Conservation (phyloP, 2,113 vertebrate species). For the Platichthys flesus region DNA sequence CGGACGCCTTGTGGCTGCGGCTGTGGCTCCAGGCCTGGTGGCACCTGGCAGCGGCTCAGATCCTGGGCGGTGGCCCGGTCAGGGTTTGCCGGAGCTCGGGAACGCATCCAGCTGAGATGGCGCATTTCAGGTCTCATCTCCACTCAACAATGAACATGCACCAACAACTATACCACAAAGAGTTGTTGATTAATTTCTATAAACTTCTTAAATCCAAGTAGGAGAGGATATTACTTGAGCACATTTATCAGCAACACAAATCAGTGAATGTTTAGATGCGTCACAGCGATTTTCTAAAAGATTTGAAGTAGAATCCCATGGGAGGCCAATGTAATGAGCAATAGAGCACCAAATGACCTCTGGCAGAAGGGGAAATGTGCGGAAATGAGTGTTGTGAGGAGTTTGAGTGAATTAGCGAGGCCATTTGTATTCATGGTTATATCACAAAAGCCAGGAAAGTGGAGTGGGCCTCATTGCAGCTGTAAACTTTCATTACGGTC, state of each 20-base stretch:
- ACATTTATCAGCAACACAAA: constrained; percentile 6
- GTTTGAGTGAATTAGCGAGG: constrained; percentile 55
- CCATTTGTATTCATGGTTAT: constrained; percentile 65
- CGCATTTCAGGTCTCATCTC: constrained; percentile 8
- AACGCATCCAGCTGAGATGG: constrained; percentile 9
- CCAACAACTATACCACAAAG: neutral
- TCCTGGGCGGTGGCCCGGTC: constrained; percentile 48
- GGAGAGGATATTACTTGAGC: constrained; percentile 7
- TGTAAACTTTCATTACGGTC: constrained; percentile 45
- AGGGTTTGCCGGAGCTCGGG: constrained; percentile 36
- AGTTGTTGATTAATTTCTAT: neutral
- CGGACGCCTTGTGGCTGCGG: constrained; percentile 44
- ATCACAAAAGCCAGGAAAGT: constrained; percentile 48
- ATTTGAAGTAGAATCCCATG: constrained; percentile 37
- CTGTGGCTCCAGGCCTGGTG: constrained; percentile 37
- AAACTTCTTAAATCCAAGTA: constrained; percentile 9
- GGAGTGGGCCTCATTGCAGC: neutral
- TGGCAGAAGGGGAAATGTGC: constrained; percentile 37
- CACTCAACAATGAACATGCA: neutral
- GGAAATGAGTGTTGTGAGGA: constrained; percentile 58
- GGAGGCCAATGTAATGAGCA: constrained; percentile 43
- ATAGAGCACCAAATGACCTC: constrained; percentile 51
- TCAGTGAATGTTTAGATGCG: constrained; percentile 25
- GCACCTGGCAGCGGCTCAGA: constrained; percentile 53
- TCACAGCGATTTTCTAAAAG: constrained; percentile 20